Conservation (phyloP, 2,888 invertebrate species). For the Eustalomyia histrio region DNA sequence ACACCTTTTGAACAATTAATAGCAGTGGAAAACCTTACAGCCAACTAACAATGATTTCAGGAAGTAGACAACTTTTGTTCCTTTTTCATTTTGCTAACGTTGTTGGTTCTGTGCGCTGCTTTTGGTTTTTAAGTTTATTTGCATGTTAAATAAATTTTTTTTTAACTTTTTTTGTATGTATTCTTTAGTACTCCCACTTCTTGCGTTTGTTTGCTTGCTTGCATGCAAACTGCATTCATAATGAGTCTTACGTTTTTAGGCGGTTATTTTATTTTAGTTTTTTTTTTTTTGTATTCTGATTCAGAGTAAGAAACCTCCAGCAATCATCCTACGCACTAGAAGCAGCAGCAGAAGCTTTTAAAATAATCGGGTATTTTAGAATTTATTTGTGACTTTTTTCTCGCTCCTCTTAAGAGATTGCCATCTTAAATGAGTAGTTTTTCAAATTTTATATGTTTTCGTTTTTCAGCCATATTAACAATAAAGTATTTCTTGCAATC, state of each 20-base stretch:
- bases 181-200: constrained; percentile 54
- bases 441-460: constrained; percentile 49
- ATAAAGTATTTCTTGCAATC: constrained; percentile 36
- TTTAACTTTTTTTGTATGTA: neutral
- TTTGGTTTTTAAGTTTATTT: constrained; percentile 40
- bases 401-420: constrained; percentile 49
- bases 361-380: constrained; percentile 57
- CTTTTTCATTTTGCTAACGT: constrained; percentile 15
- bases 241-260: constrained; percentile 61
- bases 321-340: constrained; percentile 53
- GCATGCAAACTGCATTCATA: constrained; percentile 62
- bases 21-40: constrained; percentile 8
- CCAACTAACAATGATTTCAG: constrained; percentile 37
- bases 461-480: constrained; percentile 50
- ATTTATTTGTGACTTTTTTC: constrained; percentile 25
- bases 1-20: constrained; percentile 57
- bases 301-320: constrained; percentile 34
- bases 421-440: constrained; percentile 60
- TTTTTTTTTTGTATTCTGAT: constrained; percentile 13
- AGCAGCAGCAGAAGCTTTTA: constrained; percentile 60
- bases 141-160: constrained; percentile 43
- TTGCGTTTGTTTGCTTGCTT: constrained; percentile 49
- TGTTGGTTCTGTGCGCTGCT: constrained; percentile 1
- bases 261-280: constrained; percentile 38
- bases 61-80: constrained; percentile 51